Conservation (phyloP, 2,888 invertebrate species). For the Tenthredo mesomela region DNA sequence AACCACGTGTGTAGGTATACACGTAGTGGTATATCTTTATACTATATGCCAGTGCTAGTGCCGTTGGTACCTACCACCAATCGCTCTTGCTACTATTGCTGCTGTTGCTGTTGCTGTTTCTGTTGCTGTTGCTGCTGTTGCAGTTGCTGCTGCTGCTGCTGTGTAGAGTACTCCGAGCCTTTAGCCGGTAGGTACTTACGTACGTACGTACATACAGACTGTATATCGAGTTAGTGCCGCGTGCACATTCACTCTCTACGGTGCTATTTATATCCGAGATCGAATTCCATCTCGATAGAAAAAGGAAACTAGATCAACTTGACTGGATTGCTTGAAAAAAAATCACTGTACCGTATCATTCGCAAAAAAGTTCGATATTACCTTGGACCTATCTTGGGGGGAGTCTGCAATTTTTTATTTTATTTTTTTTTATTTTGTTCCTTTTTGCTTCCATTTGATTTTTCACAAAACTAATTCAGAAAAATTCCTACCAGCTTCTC, state of each 20-base stretch:
- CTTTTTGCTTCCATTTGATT: not conserved
- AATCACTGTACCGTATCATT: conserved; percentile 42
- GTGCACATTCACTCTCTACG: conserved; percentile 64
- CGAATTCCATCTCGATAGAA: conserved; percentile 65
- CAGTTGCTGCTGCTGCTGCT: not conserved
- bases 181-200: not conserved
- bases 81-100: not conserved
- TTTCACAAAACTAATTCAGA: not conserved
- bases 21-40: conserved; percentile 48
- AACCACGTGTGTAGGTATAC: conserved; percentile 56
- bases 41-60: conserved; percentile 12
- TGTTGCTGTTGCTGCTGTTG: not conserved
- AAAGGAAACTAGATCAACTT: conserved; percentile 62
- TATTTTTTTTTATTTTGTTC: not conserved
- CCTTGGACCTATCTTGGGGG: not conserved
- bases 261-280: conserved; percentile 67
- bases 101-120: not conserved
- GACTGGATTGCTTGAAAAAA: conserved; percentile 29
- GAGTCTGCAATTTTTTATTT: not conserved
- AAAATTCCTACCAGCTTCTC: not conserved
- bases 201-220: not conserved
- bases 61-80: conserved; percentile 18
- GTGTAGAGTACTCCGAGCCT: not conserved
- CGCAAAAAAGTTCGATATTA: conserved; percentile 33
- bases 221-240: conserved; percentile 15